phyloP scores from a whole-genome alignment of 2,888 invertebrate genomes.

The Diaperis boleti region DNA sequence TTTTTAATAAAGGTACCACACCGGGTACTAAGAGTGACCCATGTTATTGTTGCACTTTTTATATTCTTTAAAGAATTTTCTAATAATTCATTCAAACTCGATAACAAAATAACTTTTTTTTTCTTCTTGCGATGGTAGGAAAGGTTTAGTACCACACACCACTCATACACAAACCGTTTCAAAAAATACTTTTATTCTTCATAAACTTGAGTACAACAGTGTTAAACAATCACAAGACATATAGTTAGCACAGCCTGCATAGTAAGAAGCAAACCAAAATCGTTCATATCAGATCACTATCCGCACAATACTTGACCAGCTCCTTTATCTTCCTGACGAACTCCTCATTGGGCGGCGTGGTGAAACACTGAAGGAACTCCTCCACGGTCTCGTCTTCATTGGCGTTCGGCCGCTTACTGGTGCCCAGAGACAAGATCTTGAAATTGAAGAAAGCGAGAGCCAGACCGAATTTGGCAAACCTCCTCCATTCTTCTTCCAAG shows the following conservation, averaged over 20 bases:
- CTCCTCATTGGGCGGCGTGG: slow-evolving; percentile 11
- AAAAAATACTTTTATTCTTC: too few relatives aligned
- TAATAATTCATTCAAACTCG: too few relatives aligned
- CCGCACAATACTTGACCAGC: slow-evolving; percentile 5
- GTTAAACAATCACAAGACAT: not conserved
- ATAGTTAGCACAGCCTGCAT: slow-evolving; percentile 7
- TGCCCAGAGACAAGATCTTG: not conserved
- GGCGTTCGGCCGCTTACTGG: slow-evolving; percentile 2
- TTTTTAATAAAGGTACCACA: too few relatives aligned
- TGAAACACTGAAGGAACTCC: slow-evolving; percentile 12
- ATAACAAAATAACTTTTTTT: too few relatives aligned
- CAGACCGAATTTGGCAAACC: slow-evolving; percentile 15
- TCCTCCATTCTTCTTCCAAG: slow-evolving; percentile 18
- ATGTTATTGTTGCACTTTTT: too few relatives aligned
- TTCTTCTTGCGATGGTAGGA: too few relatives aligned
- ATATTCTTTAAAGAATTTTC: too few relatives aligned
- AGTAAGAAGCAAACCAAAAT: not conserved
- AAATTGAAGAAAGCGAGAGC: slow-evolving; percentile 18
- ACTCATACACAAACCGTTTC: too few relatives aligned
- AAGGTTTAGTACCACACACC: too few relatives aligned
- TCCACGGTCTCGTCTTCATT: slow-evolving; percentile 10
- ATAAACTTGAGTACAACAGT: too few relatives aligned
- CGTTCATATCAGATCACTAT: slow-evolving; percentile 1
- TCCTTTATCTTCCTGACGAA: slow-evolving; percentile 12
- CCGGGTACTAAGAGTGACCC: too few relatives aligned